Evolutionary conservation across 2,797 vertebrate genomes (phyloP).

Genomic region (Paratrypauchen microcephalus): DNA sequence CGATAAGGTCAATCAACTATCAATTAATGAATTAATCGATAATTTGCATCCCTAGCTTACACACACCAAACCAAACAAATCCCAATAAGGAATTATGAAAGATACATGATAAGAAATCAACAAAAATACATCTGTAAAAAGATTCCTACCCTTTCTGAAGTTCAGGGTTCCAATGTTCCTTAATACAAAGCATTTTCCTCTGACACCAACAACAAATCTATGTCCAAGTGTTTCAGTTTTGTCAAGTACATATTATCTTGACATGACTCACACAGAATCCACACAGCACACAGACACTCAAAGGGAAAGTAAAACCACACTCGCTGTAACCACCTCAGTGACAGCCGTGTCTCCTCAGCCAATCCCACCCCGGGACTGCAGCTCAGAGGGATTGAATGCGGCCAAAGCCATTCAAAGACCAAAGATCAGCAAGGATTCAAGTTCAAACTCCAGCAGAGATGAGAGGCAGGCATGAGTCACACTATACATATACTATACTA

Average conservation of each 20-base stretch:
- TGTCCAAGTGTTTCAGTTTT: slow-evolving; percentile 34
- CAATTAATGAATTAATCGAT: too few species aligned
- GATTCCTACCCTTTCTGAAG: slow-evolving; percentile 41
- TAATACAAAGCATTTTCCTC: slow-evolving; percentile 31
- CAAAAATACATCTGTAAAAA: not conserved
- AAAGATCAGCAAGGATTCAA: slow-evolving; percentile 53
- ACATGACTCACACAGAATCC: not conserved
- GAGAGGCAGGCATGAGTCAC: slow-evolving; percentile 13
- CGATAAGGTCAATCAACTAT: too few species aligned
- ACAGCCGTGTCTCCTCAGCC: slow-evolving; percentile 21
- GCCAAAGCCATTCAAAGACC: slow-evolving; percentile 50
- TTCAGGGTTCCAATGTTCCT: slow-evolving; percentile 19
- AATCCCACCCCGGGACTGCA: slow-evolving; percentile 43
- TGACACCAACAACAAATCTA: not conserved
- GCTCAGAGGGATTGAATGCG: slow-evolving; percentile 46
- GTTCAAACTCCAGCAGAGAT: slow-evolving; percentile 36
- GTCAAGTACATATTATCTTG: slow-evolving; percentile 16
- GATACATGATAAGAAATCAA: not conserved
- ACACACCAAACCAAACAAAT: slow-evolving; percentile 2
- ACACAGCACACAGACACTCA: slow-evolving; percentile 3
- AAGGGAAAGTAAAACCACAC: slow-evolving; percentile 47
- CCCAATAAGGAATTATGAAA: not conserved
- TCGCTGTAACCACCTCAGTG: slow-evolving; percentile 19
- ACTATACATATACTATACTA: not conserved
- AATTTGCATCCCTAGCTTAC: too few species aligned